Conservation (phyloP, 2,888 invertebrate genomes). For the Epinotia bilunana region DNA sequence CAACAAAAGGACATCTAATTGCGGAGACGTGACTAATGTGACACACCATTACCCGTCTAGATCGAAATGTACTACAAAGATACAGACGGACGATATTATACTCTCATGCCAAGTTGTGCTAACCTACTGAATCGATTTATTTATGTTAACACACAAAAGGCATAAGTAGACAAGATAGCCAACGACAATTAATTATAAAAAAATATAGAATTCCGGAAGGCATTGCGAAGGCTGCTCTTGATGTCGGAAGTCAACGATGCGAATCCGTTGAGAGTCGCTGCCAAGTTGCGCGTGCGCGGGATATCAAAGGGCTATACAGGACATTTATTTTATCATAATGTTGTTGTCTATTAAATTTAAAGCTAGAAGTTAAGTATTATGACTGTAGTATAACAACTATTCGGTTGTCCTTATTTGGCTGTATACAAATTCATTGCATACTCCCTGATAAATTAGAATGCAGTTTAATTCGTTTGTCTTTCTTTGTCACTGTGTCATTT, state of each 20-base stretch:
- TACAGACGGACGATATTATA: not conserved
- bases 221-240: slow-evolving; percentile 56
- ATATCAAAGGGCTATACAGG: slow-evolving; percentile 37
- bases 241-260: slow-evolving; percentile 58
- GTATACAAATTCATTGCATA: too few relatives aligned
- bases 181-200: slow-evolving; percentile 49
- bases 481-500: too few relatives aligned
- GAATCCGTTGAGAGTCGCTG: slow-evolving; percentile 50
- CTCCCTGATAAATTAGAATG: too few relatives aligned
- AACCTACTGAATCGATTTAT: slow-evolving; percentile 6
- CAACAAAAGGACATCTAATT: not conserved
- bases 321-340: slow-evolving; percentile 21
- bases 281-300: slow-evolving; percentile 43
- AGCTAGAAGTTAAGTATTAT: too few relatives aligned
- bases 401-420: too few relatives aligned
- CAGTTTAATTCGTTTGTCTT: too few relatives aligned
- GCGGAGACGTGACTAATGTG: not conserved
- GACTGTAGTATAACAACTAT: too few relatives aligned
- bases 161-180: slow-evolving; percentile 14
- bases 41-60: not conserved
- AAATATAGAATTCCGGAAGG: slow-evolving; percentile 54
- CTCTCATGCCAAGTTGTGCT: not conserved
- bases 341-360: not conserved
- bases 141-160: slow-evolving; percentile 34
- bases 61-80: not conserved